Conservation (phyloP, 1,140 invertebrate genomes). For the Tetragonula clypearis region DNA sequence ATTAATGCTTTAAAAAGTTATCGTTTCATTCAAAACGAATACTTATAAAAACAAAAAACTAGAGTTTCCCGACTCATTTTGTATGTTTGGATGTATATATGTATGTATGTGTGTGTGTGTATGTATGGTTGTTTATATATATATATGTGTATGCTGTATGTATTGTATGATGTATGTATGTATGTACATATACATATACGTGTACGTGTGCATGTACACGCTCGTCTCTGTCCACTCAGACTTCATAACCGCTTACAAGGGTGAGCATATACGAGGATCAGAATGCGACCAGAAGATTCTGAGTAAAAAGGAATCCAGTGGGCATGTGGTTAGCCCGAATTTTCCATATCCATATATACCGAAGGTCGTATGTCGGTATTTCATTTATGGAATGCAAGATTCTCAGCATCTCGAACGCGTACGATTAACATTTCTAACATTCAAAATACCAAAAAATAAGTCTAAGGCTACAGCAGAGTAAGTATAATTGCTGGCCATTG, state of each 20-base stretch:
- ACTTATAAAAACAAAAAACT: no score
- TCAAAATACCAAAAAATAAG: conserved; percentile 93
- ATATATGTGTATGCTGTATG: background rate
- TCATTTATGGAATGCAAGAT: conserved; percentile 98
- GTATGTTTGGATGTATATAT: background rate
- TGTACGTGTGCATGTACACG: conserved; percentile 11
- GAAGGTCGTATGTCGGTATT: conserved; percentile 98
- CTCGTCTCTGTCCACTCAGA: conserved; percentile 82
- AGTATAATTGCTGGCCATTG: conserved; percentile 72
- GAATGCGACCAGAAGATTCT: conserved; percentile 99
- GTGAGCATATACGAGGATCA: conserved; percentile 95
- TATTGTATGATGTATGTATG: background rate
- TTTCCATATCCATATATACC: conserved; percentile 96
- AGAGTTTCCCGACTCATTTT: no score
- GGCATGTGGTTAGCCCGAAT: conserved; percentile 96
- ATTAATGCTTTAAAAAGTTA: no score
- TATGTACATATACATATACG: background rate
- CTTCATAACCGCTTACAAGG: conserved; percentile 93
- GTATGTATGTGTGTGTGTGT: background rate
- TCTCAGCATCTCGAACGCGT: conserved; percentile 97
- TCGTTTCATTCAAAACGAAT: no score
- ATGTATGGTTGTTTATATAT: background rate
- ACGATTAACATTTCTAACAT: conserved; percentile 91
- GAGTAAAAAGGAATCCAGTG: conserved; percentile 94
- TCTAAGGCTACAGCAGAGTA: conserved; percentile 86